phyloP scores from a whole-genome alignment of 2,797 vertebrate genomes.

The Cyprinella venusta region DNA sequence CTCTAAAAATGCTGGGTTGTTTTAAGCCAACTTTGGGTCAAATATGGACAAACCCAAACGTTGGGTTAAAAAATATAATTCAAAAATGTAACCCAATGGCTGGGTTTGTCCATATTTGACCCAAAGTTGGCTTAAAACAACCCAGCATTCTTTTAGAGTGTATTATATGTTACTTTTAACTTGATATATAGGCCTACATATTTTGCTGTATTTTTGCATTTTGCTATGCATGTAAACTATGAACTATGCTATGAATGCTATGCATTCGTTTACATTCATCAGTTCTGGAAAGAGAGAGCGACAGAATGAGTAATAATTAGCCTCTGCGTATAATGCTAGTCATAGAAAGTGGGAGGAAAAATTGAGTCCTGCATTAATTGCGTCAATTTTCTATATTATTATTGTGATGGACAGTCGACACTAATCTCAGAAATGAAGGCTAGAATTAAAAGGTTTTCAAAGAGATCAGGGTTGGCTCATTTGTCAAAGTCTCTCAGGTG shows the following conservation, averaged over 20 bases:
- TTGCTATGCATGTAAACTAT: no score
- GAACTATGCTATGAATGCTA: no score
- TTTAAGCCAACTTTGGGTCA: no score
- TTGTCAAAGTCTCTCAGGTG: conserved; percentile 7
- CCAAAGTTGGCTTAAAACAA: no score
- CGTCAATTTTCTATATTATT: not conserved
- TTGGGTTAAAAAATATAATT: no score
- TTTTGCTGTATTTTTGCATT: not conserved
- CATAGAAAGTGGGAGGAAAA: not conserved
- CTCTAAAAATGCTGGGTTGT: no score
- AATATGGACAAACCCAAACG: no score
- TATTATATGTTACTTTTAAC: not conserved
- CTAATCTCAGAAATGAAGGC: not conserved
- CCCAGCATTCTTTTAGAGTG: no score
- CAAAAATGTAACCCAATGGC: no score
- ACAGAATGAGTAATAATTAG: conserved; percentile 1
- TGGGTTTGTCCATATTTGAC: no score
- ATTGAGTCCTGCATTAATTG: conserved; percentile 5
- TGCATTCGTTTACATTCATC: no score
- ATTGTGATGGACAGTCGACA: not conserved
- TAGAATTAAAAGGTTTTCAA: not conserved
- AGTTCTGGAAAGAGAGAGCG: no score
- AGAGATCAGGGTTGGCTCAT: conserved; percentile 22
- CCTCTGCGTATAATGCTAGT: not conserved
- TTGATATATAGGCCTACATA: not conserved